Evolutionary conservation across 2,888 invertebrate genomes (phyloP), one percentile per base, ranked within the genome.

Genomic region (Rhopalosiphum nymphaeae): DNA sequence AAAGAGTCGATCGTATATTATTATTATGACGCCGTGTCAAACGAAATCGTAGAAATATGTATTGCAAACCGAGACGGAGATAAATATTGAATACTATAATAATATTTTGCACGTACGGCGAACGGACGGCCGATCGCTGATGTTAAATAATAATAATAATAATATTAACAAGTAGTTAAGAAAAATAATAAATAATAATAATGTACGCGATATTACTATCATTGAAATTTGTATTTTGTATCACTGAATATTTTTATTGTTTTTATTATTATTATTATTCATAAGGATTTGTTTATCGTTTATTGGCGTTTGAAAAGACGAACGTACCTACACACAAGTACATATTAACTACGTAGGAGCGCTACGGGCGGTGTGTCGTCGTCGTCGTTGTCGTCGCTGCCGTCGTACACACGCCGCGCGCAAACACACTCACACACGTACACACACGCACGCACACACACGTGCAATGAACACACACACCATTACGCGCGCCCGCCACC

Each of bases 271-370:
- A 57, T 89, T 89, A 89, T 89, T 78, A 78, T 78, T n/a, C 29
- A 85, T 44, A 85, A 44, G 44, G 42, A 85, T 44, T 89, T 61
- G 89, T 89, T 89, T 89, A 89, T 89, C 89, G 89, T 56, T 89
- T 89, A 56, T 89, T 89, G 89, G 89, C 89, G 91, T 91, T 91
- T 91, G 67, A 91, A 91, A 67, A 88, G 88, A 29, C 85, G 85
- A 85, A 85, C 78, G 78, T 78, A 21, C 36, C 9, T 46, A 13
- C 46, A 86, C 44, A 26, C 16, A 4, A 53, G 53, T 53, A 53
- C 53, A 53, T 53, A 53, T 11, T 49, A 53, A 90, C 56, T 46
- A 89, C 91, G 91, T 67, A 67, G 67, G 91, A 67, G 91, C 67
- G 91, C 67, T 67, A 49, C 91, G n/a, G 67, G 85, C 85, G 44